phyloP scores from a whole-genome alignment of 2,797 vertebrate genomes.

The Acipenser transmontanus region DNA sequence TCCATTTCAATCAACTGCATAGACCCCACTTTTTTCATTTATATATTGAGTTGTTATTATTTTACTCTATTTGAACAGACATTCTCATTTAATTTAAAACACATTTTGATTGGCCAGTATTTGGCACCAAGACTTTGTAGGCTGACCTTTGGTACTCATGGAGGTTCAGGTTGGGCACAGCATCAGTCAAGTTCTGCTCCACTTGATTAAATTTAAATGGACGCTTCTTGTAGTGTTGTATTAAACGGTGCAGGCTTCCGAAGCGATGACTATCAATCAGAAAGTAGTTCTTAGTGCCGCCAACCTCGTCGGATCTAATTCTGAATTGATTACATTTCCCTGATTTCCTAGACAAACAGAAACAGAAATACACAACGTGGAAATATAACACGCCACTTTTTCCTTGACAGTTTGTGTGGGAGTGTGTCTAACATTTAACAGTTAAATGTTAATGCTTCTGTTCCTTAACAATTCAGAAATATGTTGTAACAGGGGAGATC shows the following conservation, averaged over 20 bases:
- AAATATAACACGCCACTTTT: too few relatives aligned
- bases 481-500: too few relatives aligned
- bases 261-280: constrained; percentile 86
- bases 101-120: too few relatives aligned
- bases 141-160: constrained; percentile 77
- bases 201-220: constrained; percentile 87
- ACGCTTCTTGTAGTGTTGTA: constrained; percentile 84
- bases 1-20: too few relatives aligned
- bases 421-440: too few relatives aligned
- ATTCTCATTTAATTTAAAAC: too few relatives aligned
- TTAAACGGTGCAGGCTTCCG: constrained; percentile 71
- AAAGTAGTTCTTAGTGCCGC: constrained; percentile 60
- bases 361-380: neutral
- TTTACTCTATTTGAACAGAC: too few relatives aligned
- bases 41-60: too few relatives aligned
- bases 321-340: constrained; percentile 89
- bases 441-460: too few relatives aligned
- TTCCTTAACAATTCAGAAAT: too few relatives aligned
- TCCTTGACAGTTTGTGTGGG: too few relatives aligned
- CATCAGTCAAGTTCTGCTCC: constrained; percentile 80
- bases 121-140: neutral
- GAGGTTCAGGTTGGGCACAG: constrained; percentile 75
- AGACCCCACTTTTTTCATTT: too few relatives aligned
- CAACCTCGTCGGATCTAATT: constrained; percentile 67
- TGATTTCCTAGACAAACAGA: constrained; percentile 59